Conservation (phyloP, 2,888 invertebrate genomes). For the Melanophora roralis region DNA sequence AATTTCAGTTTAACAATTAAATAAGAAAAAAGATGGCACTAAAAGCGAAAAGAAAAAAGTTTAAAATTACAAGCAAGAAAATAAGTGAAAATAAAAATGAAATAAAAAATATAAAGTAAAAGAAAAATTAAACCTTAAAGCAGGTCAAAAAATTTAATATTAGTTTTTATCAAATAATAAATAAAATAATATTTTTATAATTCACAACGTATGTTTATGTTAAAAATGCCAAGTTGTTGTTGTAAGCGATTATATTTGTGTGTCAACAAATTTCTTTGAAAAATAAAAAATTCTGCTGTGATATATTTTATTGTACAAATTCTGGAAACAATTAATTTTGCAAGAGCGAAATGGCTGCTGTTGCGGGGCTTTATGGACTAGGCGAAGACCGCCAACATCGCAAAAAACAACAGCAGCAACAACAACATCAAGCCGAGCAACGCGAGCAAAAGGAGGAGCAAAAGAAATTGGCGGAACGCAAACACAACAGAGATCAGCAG, state of each 20-base stretch:
- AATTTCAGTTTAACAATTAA: slow-evolving; percentile 65
- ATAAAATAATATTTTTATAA: too few relatives aligned
- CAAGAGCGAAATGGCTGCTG: slow-evolving; percentile 82
- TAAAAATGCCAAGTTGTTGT: too few relatives aligned
- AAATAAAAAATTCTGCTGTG: slow-evolving; percentile 32
- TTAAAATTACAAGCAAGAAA: slow-evolving; percentile 14
- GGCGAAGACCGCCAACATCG: slow-evolving; percentile 83
- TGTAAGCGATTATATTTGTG: neutral
- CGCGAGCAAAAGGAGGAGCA: slow-evolving; percentile 79
- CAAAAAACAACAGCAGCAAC: slow-evolving; percentile 78
- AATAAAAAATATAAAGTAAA: neutral
- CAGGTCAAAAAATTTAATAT: too few relatives aligned
- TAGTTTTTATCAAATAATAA: too few relatives aligned
- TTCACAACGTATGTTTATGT: too few relatives aligned
- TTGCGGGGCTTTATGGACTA: slow-evolving; percentile 87
- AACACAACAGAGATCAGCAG: slow-evolving; percentile 69
- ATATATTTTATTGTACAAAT: slow-evolving; percentile 23
- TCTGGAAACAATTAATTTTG: slow-evolving; percentile 18
- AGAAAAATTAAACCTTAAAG: too few relatives aligned
- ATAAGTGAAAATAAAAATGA: slow-evolving; percentile 6
- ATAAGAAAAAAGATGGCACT: slow-evolving; percentile 31
- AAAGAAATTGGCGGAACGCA: slow-evolving; percentile 74
- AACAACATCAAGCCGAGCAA: slow-evolving; percentile 79
- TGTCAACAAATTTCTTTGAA: neutral
- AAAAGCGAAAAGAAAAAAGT: slow-evolving; percentile 45